Percentiles rank a stretch among this genome's conserved stretches.
Evolutionary conservation across 2,797 vertebrate genomes (phyloP).

Genomic region (Eurystomus glaucurus): DNA sequence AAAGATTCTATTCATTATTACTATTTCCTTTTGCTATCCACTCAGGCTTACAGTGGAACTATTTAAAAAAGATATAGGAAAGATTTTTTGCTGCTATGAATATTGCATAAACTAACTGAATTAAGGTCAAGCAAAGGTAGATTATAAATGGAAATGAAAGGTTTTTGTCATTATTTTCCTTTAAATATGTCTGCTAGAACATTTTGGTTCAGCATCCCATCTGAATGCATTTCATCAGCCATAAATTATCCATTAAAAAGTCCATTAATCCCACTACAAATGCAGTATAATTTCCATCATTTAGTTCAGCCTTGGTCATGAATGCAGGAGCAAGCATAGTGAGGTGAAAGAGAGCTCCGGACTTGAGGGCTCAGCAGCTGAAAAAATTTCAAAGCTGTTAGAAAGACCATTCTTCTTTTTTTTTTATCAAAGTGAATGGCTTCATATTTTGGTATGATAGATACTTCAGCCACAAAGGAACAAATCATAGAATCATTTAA

Average conservation of each 20-base stretch:
- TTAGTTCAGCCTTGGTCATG: neutral
- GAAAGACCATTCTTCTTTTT: neutral
- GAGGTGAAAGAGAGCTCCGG: neutral
- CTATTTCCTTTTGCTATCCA: constrained; percentile 13
- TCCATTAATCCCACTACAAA: constrained; percentile 36
- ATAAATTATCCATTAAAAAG: constrained; percentile 35
- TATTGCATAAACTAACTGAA: constrained; percentile 61
- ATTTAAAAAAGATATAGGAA: constrained; percentile 23
- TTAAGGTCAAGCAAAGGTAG: constrained; percentile 62
- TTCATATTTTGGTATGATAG: neutral
- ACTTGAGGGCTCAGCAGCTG: neutral
- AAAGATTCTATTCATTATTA: constrained; percentile 22
- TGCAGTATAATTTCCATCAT: constrained; percentile 31
- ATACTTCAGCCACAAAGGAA: neutral
- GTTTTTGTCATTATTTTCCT: constrained; percentile 58
- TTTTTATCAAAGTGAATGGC: neutral
- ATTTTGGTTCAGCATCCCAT: neutral
- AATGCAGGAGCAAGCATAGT: neutral
- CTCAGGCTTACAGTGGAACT: constrained; percentile 19
- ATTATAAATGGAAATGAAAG: constrained; percentile 66
- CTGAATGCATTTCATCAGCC: neutral
- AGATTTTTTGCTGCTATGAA: constrained; percentile 53
- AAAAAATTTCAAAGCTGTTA: neutral
- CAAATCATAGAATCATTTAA: neutral
- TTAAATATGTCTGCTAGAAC: constrained; percentile 22